Evolutionary conservation across 2,888 invertebrate species (phyloP).

Genomic region (Nasonovia ribisnigri): DNA sequence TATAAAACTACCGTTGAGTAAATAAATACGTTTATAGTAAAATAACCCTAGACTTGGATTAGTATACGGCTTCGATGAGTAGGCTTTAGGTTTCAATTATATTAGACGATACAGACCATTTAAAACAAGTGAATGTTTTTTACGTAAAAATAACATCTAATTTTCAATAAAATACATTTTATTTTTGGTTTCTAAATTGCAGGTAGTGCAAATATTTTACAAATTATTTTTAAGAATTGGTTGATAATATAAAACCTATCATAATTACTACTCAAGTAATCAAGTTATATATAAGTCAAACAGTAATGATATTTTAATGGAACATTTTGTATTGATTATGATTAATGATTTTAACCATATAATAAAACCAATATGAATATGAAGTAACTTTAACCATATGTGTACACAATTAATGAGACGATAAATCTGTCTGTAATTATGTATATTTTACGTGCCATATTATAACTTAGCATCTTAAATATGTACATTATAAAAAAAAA

Average conservation of each 20-base stretch:
- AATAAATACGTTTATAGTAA: not conserved
- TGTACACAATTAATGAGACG: not conserved
- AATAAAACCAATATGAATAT: not conserved
- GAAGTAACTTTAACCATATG: not conserved
- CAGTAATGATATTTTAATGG: not conserved
- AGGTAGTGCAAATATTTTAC: not conserved
- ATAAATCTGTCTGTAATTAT: not conserved
- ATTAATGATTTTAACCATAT: not conserved
- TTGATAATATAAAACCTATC: not conserved
- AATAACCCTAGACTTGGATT: conserved; percentile 26
- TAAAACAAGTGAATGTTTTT: not conserved
- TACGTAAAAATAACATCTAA: not conserved
- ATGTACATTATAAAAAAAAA: not conserved
- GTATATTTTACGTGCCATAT: not conserved
- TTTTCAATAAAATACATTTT: not conserved
- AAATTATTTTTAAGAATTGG: not conserved
- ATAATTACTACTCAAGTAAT: not conserved
- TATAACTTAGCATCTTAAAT: not conserved
- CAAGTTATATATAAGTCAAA: not conserved
- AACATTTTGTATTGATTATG: not conserved
- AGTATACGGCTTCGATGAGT: conserved; percentile 34
- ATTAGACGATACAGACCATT: not conserved
- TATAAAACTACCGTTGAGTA: conserved; percentile 29
- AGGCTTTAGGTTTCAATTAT: conserved; percentile 44
- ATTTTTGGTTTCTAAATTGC: not conserved